These are phyloP conservation scores for Polypterus bichir DNA, from an alignment of 2,113 vertebrate genomes.

Conservation along the genomic window DNA sequence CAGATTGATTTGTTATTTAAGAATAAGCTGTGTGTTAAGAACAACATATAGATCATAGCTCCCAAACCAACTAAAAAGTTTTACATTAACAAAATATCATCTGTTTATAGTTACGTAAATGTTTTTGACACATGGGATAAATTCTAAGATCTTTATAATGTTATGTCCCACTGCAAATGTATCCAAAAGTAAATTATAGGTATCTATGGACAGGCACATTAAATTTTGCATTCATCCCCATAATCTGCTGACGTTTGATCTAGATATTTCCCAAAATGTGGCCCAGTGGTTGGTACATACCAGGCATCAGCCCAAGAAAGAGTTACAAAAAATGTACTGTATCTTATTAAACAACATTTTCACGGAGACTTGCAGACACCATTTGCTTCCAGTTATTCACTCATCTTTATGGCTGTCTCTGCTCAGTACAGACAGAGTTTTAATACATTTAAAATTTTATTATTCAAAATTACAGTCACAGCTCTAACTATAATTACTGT, in stretches of 20 bases:
- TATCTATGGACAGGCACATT: conserved; percentile 5
- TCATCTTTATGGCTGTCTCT: conserved; percentile 20
- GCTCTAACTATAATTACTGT: no score
- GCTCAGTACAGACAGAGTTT: conserved; percentile 34
- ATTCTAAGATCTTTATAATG: conserved; percentile 4
- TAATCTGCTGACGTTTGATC: conserved; percentile 35
- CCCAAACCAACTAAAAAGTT: neutral
- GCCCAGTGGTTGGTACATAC: conserved; percentile 28
- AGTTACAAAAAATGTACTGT: conserved; percentile 20
- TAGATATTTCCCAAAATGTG: conserved; percentile 30
- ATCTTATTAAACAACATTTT: conserved; percentile 34
- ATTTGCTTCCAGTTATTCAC: conserved; percentile 31
- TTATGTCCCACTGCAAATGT: conserved; percentile 2
- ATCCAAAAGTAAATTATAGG: conserved; percentile 8
- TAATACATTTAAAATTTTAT: conserved; percentile 21
- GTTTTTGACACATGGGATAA: conserved; percentile 4
- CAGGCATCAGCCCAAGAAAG: conserved; percentile 29
- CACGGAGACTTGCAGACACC: conserved; percentile 29
- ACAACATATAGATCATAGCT: neutral
- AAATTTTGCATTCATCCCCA: conserved; percentile 6
- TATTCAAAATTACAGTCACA: neutral
- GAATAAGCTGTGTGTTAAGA: no score
- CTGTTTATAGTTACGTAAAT: conserved; percentile 4
- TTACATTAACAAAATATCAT: conserved; percentile 5
- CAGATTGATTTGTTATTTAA: no score